Conservation (phyloP, 1,140 invertebrate species). For the Aphis gossypii region DNA sequence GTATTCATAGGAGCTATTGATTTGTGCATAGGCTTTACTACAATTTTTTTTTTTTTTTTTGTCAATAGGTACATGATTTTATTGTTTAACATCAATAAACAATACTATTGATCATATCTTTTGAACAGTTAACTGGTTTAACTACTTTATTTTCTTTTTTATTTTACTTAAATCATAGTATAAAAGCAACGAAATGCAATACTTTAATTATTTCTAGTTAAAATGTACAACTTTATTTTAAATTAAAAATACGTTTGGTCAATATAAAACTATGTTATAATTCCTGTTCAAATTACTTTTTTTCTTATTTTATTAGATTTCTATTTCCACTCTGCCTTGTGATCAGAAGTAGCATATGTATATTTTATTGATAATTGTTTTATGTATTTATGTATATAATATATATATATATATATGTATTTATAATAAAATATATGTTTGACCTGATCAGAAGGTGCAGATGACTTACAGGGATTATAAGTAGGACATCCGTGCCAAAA, state of each 20-base stretch:
- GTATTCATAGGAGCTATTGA: conserved; percentile 57
- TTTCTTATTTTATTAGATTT: conserved; percentile 24
- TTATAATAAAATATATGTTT: conserved; percentile 19
- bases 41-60: conserved; percentile 48
- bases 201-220: conserved; percentile 45
- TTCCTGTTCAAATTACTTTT: conserved; percentile 37
- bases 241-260: not conserved
- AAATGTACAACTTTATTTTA: conserved; percentile 31
- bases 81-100: conserved; percentile 25
- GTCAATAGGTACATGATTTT: conserved; percentile 25
- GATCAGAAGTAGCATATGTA: conserved; percentile 3
- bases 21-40: conserved; percentile 53
- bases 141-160: conserved; percentile 44
- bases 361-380: conserved; percentile 18
- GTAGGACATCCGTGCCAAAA: conserved; percentile 49
- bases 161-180: conserved; percentile 35
- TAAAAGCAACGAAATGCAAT: conserved; percentile 37
- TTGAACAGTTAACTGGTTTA: conserved; percentile 47
- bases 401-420: not conserved
- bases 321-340: conserved; percentile 27
- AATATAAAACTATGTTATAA: conserved; percentile 28
- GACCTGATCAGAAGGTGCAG: conserved; percentile 13
- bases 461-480: conserved; percentile 47
- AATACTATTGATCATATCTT: conserved; percentile 34
- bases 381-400: not conserved